Conservation (phyloP, 2,113 vertebrate genomes). For the Leptodactylus fuscus region DNA sequence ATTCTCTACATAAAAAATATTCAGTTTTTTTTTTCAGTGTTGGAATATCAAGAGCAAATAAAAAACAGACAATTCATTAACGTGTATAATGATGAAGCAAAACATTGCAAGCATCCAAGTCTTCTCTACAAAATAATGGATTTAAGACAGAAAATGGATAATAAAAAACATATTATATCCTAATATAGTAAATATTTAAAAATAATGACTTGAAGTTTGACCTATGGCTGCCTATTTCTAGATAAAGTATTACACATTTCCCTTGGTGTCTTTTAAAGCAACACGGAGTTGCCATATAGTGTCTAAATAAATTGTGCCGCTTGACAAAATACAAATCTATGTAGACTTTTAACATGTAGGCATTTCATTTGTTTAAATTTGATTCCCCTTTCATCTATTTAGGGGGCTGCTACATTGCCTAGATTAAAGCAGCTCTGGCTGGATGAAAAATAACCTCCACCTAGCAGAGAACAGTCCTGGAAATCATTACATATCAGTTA, state of each 20-base stretch:
- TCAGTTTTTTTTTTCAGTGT: background rate
- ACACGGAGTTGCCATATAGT: background rate
- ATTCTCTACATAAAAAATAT: background rate
- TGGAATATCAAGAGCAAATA: background rate
- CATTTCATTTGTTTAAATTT: constrained; percentile 47
- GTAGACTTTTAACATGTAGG: constrained; percentile 29
- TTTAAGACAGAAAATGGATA: background rate
- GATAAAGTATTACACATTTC: background rate
- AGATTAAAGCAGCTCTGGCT: constrained; percentile 54
- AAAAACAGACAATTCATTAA: background rate
- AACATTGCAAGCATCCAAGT: background rate
- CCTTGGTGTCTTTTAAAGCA: background rate
- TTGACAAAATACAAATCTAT: constrained; percentile 50
- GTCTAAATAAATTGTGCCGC: constrained; percentile 40
- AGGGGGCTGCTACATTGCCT: constrained; percentile 45
- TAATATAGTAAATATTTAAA: constrained; percentile 16
- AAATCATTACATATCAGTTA: constrained; percentile 55
- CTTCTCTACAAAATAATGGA: background rate
- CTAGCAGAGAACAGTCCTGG: constrained; percentile 38
- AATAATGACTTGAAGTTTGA: background rate
- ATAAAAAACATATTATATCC: background rate
- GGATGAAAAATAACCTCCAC: constrained; percentile 55
- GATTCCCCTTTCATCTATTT: constrained; percentile 55
- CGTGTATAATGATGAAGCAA: background rate
- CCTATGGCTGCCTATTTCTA: background rate